These are phyloP conservation scores for Chascanopsetta lugubris DNA, from an alignment of 2,113 vertebrate genomes.

Conservation along the genomic window DNA sequence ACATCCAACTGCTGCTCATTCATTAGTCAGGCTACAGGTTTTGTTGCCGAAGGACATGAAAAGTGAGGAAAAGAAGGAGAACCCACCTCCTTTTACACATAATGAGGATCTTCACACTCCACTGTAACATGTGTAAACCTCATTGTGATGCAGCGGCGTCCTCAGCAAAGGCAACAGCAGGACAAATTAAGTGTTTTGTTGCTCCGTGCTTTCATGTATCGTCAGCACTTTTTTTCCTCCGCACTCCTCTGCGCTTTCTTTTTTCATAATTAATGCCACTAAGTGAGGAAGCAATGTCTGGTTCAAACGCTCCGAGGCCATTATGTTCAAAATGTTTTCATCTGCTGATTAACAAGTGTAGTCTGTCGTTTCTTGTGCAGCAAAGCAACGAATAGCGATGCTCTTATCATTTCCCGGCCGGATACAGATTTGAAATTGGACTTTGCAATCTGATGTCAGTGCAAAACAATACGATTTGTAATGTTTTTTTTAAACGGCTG, in stretches of 20 bases:
- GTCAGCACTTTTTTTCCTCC: slow-evolving; percentile 20
- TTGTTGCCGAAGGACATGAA: background rate
- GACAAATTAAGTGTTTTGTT: slow-evolving; percentile 32
- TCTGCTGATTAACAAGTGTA: slow-evolving; percentile 27
- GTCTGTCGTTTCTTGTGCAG: slow-evolving; percentile 11
- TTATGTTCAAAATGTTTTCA: slow-evolving; percentile 42
- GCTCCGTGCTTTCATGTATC: slow-evolving; percentile 27
- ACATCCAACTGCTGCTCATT: background rate
- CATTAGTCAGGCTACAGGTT: background rate
- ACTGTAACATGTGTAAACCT: background rate
- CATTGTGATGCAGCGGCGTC: background rate
- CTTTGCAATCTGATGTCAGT: too few species aligned
- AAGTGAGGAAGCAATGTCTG: slow-evolving; percentile 34
- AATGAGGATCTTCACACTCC: background rate
- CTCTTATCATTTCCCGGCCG: too few species aligned
- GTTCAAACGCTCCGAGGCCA: slow-evolving; percentile 41
- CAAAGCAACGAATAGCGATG: background rate
- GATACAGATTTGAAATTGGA: too few species aligned
- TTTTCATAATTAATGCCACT: slow-evolving; percentile 59
- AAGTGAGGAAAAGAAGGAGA: background rate
- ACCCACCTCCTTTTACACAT: background rate
- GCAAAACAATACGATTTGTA: too few species aligned
- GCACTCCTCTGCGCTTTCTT: slow-evolving; percentile 26
- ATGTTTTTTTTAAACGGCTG: too few species aligned
- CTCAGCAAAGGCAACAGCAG: slow-evolving; percentile 29